Evolutionary conservation across 1,140 invertebrate genomes (phyloP), one percentile per base, ranked within the genome.

Genomic region (Drosophila repletoides): DNA sequence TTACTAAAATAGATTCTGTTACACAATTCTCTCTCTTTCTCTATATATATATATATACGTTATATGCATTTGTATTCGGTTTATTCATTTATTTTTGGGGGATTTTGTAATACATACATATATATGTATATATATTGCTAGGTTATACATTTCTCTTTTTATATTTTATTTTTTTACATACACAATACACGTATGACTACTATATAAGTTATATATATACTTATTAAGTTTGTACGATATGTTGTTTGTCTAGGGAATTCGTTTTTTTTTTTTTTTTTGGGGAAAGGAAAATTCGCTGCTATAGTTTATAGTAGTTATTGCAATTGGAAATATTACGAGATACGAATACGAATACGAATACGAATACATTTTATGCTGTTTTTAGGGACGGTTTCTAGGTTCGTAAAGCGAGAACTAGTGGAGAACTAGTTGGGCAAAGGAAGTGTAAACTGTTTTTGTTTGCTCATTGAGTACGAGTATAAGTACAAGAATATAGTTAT

Each of bases 381-480:
- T n/a, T n/a, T 71, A 72, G 80, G 79, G 79, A 83, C 79, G 79
- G 79, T 83, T 84, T 83, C 79, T 83, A 83, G 79, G 79, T 83
- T 81, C 53, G 65, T 79, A 61, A 83, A 83, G 79, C 79, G 74
- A 74, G 52, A 36, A 84, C 77, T 77, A 77, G 79, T 61, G 49
- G 55, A 58, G 10, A 10, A 65, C 74, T 77, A 79, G 61, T 52
- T 43, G 79, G 73, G 79, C 79, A 76, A 76, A 70, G 64, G 69
- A 64, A 41, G 31, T 56, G 36, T 61, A 72, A 66, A 72, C 24
- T n/a, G n/a, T n/a, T n/a, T 51, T 40, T 60, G 49, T 33, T 58
- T 38, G 6, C 38, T 51, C 29, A 49, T 58, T 55, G 68, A 64
- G 70, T 66, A 15, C 28, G 46, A 41, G 38, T 74, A 65, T 69